A percentile compares a stretch with the other conserved stretches of the same genome.
These are phyloP conservation scores for Callaeas wilsoni DNA, from an alignment of 2,113 vertebrate species.

Conservation along the genomic window DNA sequence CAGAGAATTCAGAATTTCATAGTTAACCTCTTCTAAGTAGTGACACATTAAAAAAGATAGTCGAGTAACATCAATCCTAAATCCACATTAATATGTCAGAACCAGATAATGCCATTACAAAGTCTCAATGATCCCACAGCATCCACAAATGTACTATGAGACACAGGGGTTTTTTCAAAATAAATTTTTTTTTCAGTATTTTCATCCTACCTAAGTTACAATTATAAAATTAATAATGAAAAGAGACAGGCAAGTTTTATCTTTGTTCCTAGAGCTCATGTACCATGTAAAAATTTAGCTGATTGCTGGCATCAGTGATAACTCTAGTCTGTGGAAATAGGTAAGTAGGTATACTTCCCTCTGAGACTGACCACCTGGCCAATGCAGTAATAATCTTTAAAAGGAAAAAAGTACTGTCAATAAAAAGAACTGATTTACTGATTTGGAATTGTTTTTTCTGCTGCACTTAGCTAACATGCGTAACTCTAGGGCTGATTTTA, in stretches of 20 bases:
- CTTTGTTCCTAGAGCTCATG: neutral
- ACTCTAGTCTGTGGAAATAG: neutral
- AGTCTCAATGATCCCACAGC: neutral
- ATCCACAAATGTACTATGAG: neutral
- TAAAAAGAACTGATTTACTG: neutral
- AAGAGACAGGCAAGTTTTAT: neutral
- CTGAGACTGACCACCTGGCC: neutral
- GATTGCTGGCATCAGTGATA: neutral
- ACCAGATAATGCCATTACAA: neutral
- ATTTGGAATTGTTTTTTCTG: neutral
- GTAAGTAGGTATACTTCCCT: neutral
- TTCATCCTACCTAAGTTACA: neutral
- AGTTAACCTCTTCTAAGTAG: neutral
- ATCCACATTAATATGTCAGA: neutral
- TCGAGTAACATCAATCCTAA: neutral
- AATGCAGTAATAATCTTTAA: neutral
- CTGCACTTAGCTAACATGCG: neutral
- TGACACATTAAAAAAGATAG: neutral
- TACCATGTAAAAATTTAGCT: neutral
- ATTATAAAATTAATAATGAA: neutral
- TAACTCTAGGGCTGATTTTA: neutral
- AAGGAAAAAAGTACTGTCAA: neutral
- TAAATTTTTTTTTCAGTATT: neutral
- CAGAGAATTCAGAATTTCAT: neutral
- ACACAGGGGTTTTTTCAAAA: neutral